A percentile compares a stretch with the other conserved stretches of the same genome.
phyloP scores from a whole-genome alignment of 2,888 invertebrate species.

The Chironomus tentans region DNA sequence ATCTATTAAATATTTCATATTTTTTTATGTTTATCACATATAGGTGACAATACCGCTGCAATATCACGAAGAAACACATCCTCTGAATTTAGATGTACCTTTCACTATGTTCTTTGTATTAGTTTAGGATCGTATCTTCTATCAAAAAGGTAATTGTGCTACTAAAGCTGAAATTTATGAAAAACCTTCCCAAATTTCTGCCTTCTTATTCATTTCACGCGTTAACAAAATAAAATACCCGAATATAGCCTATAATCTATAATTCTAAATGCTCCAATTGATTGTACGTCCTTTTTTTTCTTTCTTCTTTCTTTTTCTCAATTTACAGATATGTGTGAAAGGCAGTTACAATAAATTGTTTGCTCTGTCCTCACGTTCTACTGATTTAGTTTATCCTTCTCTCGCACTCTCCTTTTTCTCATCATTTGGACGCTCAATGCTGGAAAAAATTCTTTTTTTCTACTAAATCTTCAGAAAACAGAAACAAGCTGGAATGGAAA shows the following conservation, averaged over 20 bases:
- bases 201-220: not conserved
- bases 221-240: not conserved
- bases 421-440: not conserved
- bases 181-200: not conserved
- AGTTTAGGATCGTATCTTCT: constrained; percentile 22
- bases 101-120: constrained; percentile 20
- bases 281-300: not conserved
- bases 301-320: not conserved
- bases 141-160: constrained; percentile 15
- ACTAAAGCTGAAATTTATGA: not conserved
- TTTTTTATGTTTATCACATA: constrained; percentile 4
- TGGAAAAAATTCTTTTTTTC: not conserved
- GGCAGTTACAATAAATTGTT: not conserved
- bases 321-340: constrained; percentile 20
- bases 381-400: not conserved
- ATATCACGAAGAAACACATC: constrained; percentile 68
- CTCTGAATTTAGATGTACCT: constrained; percentile 32
- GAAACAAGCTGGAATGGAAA: not conserved
- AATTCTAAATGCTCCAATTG: constrained; percentile 12
- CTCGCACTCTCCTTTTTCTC: not conserved
- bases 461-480: not conserved
- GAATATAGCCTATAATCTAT: not conserved
- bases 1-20: not conserved
- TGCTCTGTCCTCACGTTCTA: constrained; percentile 7
- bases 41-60: constrained; percentile 88